These are phyloP conservation scores for Acromyrmex charruanus DNA, from an alignment of 1,140 invertebrate species.

Conservation along the genomic window DNA sequence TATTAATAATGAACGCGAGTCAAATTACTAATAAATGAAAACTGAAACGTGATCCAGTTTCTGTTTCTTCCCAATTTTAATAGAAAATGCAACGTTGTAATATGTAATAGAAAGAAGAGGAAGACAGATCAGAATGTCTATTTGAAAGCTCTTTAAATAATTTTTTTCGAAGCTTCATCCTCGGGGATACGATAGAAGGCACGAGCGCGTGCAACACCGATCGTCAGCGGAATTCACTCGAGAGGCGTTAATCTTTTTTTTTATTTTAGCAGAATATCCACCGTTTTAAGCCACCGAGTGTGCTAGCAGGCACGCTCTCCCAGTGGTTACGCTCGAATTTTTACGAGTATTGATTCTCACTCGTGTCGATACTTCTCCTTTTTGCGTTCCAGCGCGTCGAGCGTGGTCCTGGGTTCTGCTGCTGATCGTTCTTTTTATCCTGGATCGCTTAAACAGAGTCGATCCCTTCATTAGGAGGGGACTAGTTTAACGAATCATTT, in stretches of 20 bases:
- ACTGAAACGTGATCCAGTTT: not conserved
- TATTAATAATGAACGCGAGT: not conserved
- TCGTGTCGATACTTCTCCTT: conserved; percentile 27
- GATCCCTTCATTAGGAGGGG: conserved; percentile 9
- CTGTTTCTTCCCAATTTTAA: not conserved
- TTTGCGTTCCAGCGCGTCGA: conserved; percentile 22
- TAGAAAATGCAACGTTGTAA: not conserved
- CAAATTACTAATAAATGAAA: not conserved
- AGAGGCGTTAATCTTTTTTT: conserved; percentile 51
- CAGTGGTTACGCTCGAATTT: conserved; percentile 53
- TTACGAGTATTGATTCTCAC: conserved; percentile 60
- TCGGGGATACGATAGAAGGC: not conserved
- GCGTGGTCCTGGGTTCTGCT: not conserved
- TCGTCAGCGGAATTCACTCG: conserved; percentile 36
- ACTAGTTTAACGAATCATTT: conserved; percentile 60
- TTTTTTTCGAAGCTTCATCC: conserved; percentile 32
- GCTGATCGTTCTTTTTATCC: conserved; percentile 59
- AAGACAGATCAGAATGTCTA: not conserved
- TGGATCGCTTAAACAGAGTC: conserved; percentile 50
- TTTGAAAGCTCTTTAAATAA: conserved; percentile 36
- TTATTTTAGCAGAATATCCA: not conserved
- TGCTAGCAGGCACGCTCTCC: conserved; percentile 43
- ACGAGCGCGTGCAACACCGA: conserved; percentile 46
- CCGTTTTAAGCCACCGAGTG: conserved; percentile 54
- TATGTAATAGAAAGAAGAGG: not conserved